Conservation (phyloP, 2,113 vertebrate species). For the Alethe castanea region DNA sequence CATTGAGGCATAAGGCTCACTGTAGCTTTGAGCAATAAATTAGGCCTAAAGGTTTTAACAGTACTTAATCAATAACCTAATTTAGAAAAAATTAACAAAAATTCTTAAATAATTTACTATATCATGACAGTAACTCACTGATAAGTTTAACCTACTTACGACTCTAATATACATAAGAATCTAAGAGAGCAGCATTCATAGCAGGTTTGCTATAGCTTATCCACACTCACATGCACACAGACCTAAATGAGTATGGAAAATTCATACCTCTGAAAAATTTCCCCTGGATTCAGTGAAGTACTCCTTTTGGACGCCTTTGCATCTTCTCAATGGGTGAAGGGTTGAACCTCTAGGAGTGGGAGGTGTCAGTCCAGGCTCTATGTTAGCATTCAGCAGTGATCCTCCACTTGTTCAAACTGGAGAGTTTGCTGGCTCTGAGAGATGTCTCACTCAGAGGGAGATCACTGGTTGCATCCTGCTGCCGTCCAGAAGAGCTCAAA, state of each 20-base stretch:
- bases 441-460: background rate
- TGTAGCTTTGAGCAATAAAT: background rate
- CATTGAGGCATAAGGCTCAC: fast-evolving
- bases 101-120: background rate
- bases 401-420: background rate
- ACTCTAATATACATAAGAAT: background rate
- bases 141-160: background rate
- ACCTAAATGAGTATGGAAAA: background rate
- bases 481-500: background rate
- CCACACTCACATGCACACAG: too few species aligned
- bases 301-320: background rate
- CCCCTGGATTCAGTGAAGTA: background rate
- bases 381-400: background rate
- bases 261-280: background rate
- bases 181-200: background rate
- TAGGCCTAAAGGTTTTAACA: background rate
- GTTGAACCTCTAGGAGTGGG: background rate
- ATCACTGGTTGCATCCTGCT: background rate
- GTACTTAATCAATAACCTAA: background rate
- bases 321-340: background rate
- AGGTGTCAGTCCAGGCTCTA: background rate
- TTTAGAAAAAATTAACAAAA: background rate
- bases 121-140: background rate
- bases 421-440: background rate
- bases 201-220: fast-evolving